phyloP scores from a whole-genome alignment of 1,140 invertebrate genomes.

The Tetraneura akinire region DNA sequence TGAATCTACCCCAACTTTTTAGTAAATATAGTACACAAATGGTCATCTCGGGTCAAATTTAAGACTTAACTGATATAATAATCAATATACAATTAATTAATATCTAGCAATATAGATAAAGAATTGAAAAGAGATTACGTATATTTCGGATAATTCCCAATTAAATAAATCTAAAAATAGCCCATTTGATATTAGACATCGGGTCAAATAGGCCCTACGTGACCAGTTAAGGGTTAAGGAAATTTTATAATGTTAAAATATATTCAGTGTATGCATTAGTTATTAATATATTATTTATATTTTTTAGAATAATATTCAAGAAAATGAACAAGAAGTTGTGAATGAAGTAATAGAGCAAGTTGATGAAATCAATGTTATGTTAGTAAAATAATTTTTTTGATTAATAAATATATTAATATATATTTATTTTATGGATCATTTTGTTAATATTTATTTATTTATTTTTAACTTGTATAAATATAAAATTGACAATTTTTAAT shows the following conservation, averaged over 20 bases:
- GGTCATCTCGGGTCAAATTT: conserved; percentile 13
- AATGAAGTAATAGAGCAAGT: background rate
- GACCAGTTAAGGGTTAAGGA: no score
- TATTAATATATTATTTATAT: background rate
- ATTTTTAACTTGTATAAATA: no score
- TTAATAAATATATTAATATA: no score
- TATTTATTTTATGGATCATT: no score
- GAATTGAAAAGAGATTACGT: conserved; percentile 5
- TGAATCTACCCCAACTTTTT: no score
- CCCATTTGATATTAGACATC: no score
- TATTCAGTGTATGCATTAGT: no score
- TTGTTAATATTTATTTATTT: no score
- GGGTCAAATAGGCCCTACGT: no score
- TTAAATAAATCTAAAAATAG: background rate
- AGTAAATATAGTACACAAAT: background rate
- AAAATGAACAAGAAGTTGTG: background rate
- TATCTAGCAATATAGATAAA: background rate
- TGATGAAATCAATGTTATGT: background rate
- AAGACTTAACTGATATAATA: conserved; percentile 23
- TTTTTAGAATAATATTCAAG: conserved; percentile 13
- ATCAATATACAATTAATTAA: conserved; percentile 2
- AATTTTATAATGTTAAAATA: no score
- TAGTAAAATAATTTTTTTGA: background rate
- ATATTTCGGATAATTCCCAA: background rate
- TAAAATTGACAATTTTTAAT: no score